These are phyloP conservation scores for Alauda arvensis DNA, from an alignment of 2,797 vertebrate species.

Conservation along the genomic window DNA sequence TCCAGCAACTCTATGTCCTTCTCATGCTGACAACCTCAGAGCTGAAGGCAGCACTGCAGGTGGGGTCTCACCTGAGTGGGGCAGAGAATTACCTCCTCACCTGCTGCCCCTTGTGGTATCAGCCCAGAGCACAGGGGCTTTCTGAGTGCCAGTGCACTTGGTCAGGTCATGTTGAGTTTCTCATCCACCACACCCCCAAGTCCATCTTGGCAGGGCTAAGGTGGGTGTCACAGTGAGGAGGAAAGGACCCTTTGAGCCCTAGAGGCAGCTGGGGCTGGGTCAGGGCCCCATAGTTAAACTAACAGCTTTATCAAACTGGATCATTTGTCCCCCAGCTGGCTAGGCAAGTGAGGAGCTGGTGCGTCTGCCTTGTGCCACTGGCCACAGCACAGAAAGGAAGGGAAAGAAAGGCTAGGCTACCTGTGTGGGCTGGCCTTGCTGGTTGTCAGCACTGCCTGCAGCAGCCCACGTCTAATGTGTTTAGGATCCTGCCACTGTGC, in stretches of 20 bases:
- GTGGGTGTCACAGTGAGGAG: neutral
- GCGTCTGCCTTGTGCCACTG: neutral
- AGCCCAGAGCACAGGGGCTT: neutral
- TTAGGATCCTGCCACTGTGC: neutral
- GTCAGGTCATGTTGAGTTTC: neutral
- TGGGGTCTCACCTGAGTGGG: neutral
- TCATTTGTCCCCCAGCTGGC: fast-evolving
- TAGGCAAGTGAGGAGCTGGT: neutral
- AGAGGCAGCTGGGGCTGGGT: neutral
- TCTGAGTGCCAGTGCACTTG: neutral
- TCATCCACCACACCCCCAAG: neutral
- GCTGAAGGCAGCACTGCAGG: neutral
- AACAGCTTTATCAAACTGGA: neutral
- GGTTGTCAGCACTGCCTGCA: neutral
- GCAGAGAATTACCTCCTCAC: neutral
- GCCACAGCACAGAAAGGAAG: neutral
- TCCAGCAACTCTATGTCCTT: neutral
- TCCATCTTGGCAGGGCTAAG: neutral
- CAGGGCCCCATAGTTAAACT: neutral
- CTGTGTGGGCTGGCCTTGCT: neutral
- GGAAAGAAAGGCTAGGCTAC: neutral
- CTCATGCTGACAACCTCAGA: neutral
- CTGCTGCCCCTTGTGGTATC: neutral
- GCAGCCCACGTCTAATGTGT: neutral
- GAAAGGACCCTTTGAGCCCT: neutral